phyloP scores from a whole-genome alignment of 2,113 vertebrate genomes.

The Aptenodytes forsteri region DNA sequence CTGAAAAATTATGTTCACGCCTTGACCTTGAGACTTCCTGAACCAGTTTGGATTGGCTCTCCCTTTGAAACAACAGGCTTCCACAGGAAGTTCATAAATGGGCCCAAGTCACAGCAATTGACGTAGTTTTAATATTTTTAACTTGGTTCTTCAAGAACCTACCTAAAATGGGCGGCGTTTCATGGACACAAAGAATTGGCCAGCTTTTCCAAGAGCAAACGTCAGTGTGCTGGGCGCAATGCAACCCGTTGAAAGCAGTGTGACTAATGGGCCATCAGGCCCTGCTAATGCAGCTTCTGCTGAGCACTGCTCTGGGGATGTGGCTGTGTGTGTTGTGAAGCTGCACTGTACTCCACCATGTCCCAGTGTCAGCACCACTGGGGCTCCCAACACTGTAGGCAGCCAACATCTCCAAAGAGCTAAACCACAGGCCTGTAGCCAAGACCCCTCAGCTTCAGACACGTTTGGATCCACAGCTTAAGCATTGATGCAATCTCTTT shows the following conservation, averaged over 20 bases:
- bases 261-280: neutral
- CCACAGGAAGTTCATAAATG: constrained; percentile 61
- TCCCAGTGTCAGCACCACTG: neutral
- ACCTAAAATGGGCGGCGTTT: constrained; percentile 2
- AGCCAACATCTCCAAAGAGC: neutral
- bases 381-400: neutral
- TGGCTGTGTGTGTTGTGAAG: neutral
- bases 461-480: neutral
- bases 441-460: neutral
- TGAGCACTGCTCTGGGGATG: neutral
- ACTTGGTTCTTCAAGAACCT: constrained; percentile 28
- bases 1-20: constrained; percentile 34
- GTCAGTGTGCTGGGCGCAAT: neutral
- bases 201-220: neutral
- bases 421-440: neutral
- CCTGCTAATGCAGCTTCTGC: neutral
- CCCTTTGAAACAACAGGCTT: constrained; percentile 33
- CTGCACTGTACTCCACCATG: accelerated
- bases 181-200: neutral
- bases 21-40: constrained; percentile 62
- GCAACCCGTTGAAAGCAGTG: neutral
- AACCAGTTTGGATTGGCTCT: constrained; percentile 64
- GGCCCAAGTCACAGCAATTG: constrained; percentile 57
- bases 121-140: constrained; percentile 59
- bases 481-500: neutral